Evolutionary conservation across 2,888 invertebrate species (phyloP), one percentile per base, ranked within the genome.

Genomic region (Cheilosia grossa): DNA sequence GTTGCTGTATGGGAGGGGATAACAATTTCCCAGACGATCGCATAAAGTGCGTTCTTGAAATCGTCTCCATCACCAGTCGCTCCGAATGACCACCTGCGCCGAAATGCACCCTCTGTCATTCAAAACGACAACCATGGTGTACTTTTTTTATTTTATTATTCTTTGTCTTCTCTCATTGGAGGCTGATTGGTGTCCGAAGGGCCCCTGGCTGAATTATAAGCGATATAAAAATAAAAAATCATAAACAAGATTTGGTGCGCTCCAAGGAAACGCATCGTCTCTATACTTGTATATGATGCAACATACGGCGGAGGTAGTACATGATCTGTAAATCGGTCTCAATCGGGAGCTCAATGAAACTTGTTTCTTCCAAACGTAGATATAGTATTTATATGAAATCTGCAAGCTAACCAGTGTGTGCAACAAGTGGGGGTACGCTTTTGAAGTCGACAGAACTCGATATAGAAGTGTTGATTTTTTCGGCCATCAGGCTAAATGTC

Each of bases 31-130:
- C 69, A 58, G 59, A 66, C 58, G 4, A 42, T 56, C 42, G 53
- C 15, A 37, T 42, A 47, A 24, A 59, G 47, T 61, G 61, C 27
- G 30, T 54, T 33, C 44, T 44, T 54, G 21, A 69, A 64, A 63
- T 63, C 66, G 37, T 37, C 37, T 37, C 4, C 37, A 10, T 47
- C 17, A 63, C 40, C 64, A 56, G 59, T 59, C 17, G 17, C 42
- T 13, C 6, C 33, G 40, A 61, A 44, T 73, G 80, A 72, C 81
- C 81, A 85, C 85, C 85, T 85, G 85, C 81, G n/a, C 75, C 69
- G 17, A 59, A 40, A 24, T 70, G 85, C 81, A 81, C 85, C 85
- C 81, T 81, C 75, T 66, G 70, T 51, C 80, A 75, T 61, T 75
- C 61, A 66, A 58, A 58, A 33, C 24, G 42, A 54, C 27, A 17